Percentiles rank a stretch among this genome's conserved stretches.
These are phyloP conservation scores for Tachycineta bicolor DNA, from an alignment of 2,113 vertebrate genomes.

Conservation along the genomic window DNA sequence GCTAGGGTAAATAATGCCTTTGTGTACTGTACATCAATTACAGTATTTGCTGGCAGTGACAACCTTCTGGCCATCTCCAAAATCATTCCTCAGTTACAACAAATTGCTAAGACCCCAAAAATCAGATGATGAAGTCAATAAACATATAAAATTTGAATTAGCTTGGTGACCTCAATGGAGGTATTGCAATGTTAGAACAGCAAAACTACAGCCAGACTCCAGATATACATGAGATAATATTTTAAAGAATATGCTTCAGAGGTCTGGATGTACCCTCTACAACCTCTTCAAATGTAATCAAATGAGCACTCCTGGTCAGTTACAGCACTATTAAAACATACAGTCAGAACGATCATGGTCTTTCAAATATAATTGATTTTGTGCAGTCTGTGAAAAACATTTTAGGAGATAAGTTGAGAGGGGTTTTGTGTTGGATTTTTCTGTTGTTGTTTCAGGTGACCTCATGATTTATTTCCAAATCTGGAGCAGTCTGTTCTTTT, in stretches of 20 bases:
- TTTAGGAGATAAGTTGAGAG: not conserved
- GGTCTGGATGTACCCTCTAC: not conserved
- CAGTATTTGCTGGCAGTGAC: not conserved
- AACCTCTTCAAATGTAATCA: not conserved
- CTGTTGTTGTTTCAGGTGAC: constrained; percentile 27
- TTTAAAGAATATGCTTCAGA: not conserved
- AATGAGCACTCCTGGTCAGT: not conserved
- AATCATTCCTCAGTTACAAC: not conserved
- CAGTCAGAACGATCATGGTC: not conserved
- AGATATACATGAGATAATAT: not conserved
- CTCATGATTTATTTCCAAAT: constrained; percentile 36
- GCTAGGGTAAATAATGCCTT: not conserved
- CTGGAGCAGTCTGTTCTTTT: not conserved
- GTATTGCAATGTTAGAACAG: not conserved
- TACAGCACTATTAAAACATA: not conserved
- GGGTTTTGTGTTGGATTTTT: not conserved
- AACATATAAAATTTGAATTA: not conserved
- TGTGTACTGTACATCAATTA: not conserved
- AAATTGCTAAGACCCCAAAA: not conserved
- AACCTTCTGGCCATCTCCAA: not conserved
- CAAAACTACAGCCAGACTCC: not conserved
- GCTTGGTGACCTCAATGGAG: not conserved
- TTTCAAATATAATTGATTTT: not conserved
- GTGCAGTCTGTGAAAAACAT: not conserved
- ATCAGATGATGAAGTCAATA: not conserved